Evolutionary conservation across 2,113 vertebrate species (phyloP).

Genomic region (Mellivora capensis): DNA sequence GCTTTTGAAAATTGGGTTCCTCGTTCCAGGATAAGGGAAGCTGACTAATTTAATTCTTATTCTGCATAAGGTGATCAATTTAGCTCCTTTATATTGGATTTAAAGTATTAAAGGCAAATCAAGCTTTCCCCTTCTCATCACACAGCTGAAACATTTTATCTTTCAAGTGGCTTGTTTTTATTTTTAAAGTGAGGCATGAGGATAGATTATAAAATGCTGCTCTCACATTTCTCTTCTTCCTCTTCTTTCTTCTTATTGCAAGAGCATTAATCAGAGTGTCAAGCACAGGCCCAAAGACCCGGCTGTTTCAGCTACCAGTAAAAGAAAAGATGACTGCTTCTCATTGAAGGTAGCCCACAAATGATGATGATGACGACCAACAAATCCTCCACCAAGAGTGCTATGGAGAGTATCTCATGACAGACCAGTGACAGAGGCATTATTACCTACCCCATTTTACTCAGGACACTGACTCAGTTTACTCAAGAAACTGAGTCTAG

Average conservation of each 20-base stretch:
- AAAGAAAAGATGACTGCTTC: background rate
- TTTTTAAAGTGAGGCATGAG: background rate
- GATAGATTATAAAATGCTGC: background rate
- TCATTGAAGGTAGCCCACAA: background rate
- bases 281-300: rapidly evolving
- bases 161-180: background rate
- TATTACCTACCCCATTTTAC: background rate
- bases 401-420: background rate
- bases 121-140: background rate
- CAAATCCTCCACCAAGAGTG: background rate
- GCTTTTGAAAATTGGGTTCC: background rate
- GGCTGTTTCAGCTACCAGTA: background rate
- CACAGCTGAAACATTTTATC: background rate
- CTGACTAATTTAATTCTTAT: background rate
- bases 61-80: background rate
- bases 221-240: background rate
- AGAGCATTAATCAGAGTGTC: background rate
- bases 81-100: background rate
- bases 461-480: rapidly evolving
- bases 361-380: background rate
- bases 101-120: background rate
- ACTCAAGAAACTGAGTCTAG: background rate
- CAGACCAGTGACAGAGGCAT: background rate
- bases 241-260: background rate
- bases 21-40: background rate